phyloP scores from a whole-genome alignment of 1,140 invertebrate species.

The fruit fly (Drosophila melanogaster) region Release_6_plus_ISO1_MT NT_033779.5:16719001-16719500 shows the following conservation, averaged over 20 bases:
- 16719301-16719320: conserved; percentile 89
- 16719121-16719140: conserved; percentile 44
- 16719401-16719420: conserved; percentile 89
- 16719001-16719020: too few species aligned
- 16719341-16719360: conserved; percentile 92
- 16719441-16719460: conserved; percentile 19
- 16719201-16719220: conserved; percentile 92
- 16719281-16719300: conserved; percentile 94
- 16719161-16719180: conserved; percentile 94
- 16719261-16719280: conserved; percentile 92
- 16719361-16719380: conserved; percentile 93
- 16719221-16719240: conserved; percentile 95
- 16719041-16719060: too few species aligned
- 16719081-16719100: too few species aligned
- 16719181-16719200: conserved; percentile 96
- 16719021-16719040: too few species aligned
- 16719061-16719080: too few species aligned
- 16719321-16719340: conserved; percentile 85
- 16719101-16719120: background rate
- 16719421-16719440: conserved; percentile 90
- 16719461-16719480: conserved; percentile 36
- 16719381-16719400: conserved; percentile 94
- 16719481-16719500: background rate
- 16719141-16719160: conserved; percentile 91
- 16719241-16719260: conserved; percentile 93